Evolutionary conservation across 2,113 vertebrate species (phyloP), one percentile per base, ranked within the genome.

Genomic region (Oryzias javanicus): DNA sequence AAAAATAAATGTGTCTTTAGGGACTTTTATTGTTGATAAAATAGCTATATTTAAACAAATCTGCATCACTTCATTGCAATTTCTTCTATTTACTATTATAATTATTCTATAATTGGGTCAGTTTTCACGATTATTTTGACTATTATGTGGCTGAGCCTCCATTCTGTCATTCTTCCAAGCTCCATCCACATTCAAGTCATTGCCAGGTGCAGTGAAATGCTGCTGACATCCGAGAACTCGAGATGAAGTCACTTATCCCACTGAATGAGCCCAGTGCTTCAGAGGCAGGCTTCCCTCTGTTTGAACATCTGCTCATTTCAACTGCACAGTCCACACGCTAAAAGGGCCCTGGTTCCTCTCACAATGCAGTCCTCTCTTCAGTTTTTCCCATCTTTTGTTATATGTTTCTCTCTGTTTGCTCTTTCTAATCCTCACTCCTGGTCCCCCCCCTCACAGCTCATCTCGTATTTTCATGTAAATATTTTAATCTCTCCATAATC

Each of bases 401-500:
- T 27, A 8, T 80, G 74, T 82, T 76, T 47, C 70, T 45, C 49
- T 76, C 50, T 42, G 50, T 71, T 75, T 51, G n/a, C 61, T 64
- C 52, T 54, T 64, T 72, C 59, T 85, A 76, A 84, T 83, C 67
- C 77, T 71, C 53, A 67, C 72, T 65, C 22, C 60, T 66, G 71
- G 47, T 79, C 60, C 49, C 57, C 44, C 60, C 64, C 58, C 42
- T 20, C 18, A 3, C 17, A 29, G 71, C 64, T 78, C 62, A 74
- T 78, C 79, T 84, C 52, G 46, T 77, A 70, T 80, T 79, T 84
- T 79, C 64, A 85, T 85, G 79, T 79, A 78, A 79, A 88, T 88
- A 81, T 79, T 74, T 76, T 88, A 81, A 86, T 86, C 83, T 82
- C 70, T 60, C 17, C 81, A 82, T 89, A 84, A 89, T 88, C 81